Conservation (phyloP, 1,140 invertebrate genomes). For the Ectropis grisescens region DNA sequence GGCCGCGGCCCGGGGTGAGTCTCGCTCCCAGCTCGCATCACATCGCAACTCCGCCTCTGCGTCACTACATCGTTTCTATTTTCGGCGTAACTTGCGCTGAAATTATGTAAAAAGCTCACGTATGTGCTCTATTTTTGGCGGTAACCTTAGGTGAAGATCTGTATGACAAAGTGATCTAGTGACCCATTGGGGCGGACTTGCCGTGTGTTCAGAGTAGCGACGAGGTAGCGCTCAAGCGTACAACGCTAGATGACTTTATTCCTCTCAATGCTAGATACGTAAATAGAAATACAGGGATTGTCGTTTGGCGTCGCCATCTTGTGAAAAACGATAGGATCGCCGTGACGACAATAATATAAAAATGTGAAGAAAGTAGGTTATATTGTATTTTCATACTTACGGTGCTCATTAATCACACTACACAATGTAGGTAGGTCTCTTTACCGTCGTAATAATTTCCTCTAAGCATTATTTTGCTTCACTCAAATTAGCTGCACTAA, state of each 20-base stretch:
- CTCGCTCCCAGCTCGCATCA: conserved; percentile 26
- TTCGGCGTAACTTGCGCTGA: conserved; percentile 60
- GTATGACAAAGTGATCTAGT: conserved; percentile 34
- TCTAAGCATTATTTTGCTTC: too few species aligned
- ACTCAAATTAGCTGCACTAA: too few species aligned
- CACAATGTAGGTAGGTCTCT: too few species aligned
- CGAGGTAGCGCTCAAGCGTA: too few species aligned
- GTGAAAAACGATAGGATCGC: conserved; percentile 68
- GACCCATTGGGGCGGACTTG: conserved; percentile 20
- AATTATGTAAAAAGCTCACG: conserved; percentile 67
- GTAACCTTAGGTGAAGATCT: conserved; percentile 50
- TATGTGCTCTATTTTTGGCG: conserved; percentile 59
- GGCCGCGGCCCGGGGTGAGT: conserved; percentile 55
- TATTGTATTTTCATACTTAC: conserved; percentile 37
- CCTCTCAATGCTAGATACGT: conserved; percentile 45
- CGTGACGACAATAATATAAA: conserved; percentile 51
- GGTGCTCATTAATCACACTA: too few species aligned
- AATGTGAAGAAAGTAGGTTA: conserved; percentile 46
- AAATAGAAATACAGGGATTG: conserved; percentile 69
- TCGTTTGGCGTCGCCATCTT: conserved; percentile 65
- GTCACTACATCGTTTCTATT: conserved; percentile 53
- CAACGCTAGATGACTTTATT: conserved; percentile 16
- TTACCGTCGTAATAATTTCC: too few species aligned
- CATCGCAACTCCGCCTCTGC: conserved; percentile 32
- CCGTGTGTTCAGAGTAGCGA: conserved; percentile 3